Base-by-base conservation (phyloP, 35 echinoderm and acorn worm genomes). In the Ophioderma brevispina region DNA sequence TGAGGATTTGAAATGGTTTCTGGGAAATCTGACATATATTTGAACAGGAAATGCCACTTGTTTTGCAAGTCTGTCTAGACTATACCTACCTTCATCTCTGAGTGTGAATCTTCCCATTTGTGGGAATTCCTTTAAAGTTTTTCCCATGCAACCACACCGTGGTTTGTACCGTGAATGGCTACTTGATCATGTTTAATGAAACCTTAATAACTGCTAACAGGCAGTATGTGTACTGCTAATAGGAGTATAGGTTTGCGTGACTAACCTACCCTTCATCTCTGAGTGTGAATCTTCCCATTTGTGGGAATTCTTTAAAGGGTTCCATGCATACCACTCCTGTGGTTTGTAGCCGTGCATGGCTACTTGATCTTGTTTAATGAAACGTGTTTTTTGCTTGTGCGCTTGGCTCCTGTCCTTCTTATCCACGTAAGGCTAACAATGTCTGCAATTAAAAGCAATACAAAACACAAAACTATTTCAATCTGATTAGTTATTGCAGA, bases 81-180 rank as follows among this genome's bases (percentile, higher is more conserved):
- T n/a, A n/a, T 40, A 36, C 79, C 85, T 81, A 99, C 97, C 97
- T 94, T 99, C 97, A 82, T 99, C 97, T 91, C 97, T 90, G 18
- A 99, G 89, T 38, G 97, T 99, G 41, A 99, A 99, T 35, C 97
- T 79, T 37, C 97, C 97, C 97, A 99, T 99, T 75, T 99, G 97
- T 80, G 87, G 94, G 85, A 99, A 99, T 52, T 99, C 97, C 15
- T 93, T 95, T 37, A 99, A 99, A 17, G 97, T 85, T 86, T 99
- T 93, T 78, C 94, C 97, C 85, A 99, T 84, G 56, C 97, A 99
- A 99, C 55, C 38, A 95, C 80, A 30, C 94, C 97, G 91, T 46
- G 2, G 82, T 87, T 46, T 95, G 87, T 59, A 99, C 42, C 93
- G 82, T 36, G 97, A 6, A 98, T 92, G 8, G 93, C 97, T 17